Evolutionary conservation across 2,113 vertebrate genomes (phyloP).

Genomic region (Microcebus griseorufus): DNA sequence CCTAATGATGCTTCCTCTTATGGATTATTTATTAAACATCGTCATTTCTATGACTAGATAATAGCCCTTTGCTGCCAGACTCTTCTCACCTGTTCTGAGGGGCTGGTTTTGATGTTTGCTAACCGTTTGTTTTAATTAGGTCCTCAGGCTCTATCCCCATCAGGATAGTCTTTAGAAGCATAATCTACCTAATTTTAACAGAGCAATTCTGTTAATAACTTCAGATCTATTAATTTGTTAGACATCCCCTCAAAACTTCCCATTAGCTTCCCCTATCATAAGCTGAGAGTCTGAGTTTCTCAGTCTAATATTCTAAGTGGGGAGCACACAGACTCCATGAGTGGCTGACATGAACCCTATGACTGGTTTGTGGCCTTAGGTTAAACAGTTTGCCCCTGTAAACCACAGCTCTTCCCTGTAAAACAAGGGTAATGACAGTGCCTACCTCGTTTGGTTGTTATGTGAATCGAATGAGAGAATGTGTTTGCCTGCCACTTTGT

Average conservation of each 20-base stretch:
- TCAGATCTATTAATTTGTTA: background rate
- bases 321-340: background rate
- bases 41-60: background rate
- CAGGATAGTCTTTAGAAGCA: background rate
- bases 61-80: background rate
- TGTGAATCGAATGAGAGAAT: background rate
- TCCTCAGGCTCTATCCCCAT: background rate
- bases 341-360: background rate
- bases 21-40: background rate
- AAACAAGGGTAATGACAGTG: constrained; percentile 23
- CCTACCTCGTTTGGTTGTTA: constrained; percentile 12
- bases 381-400: constrained; percentile 37
- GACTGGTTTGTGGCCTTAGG: background rate
- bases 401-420: constrained; percentile 50
- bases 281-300: background rate
- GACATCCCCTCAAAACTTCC: background rate
- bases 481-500: constrained; percentile 33
- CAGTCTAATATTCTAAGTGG: background rate
- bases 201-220: background rate
- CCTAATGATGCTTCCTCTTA: background rate
- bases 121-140: constrained; percentile 10
- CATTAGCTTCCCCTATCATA: background rate
- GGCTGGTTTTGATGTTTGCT: background rate
- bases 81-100: background rate
- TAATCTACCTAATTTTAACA: background rate